Conservation (phyloP, 2,113 vertebrate genomes). For the Chamaea fasciata region DNA sequence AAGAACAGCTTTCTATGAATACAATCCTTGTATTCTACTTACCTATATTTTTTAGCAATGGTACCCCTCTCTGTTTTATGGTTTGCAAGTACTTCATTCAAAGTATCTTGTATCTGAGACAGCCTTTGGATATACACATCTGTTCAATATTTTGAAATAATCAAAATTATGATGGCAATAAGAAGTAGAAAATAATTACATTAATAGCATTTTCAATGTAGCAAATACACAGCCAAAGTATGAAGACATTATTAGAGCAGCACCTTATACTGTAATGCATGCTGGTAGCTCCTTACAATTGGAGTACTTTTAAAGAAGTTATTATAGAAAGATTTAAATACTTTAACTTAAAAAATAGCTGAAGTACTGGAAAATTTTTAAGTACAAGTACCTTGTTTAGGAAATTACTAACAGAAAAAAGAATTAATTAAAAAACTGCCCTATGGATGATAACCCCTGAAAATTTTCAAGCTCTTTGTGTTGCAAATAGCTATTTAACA, state of each 20-base stretch:
- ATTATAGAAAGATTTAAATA: neutral
- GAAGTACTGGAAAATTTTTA: neutral
- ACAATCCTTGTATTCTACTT: neutral
- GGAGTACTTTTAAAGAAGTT: neutral
- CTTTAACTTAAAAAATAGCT: neutral
- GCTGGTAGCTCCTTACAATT: neutral
- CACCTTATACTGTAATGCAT: neutral
- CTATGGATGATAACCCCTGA: neutral
- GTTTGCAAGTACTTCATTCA: constrained; percentile 66
- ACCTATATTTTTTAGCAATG: constrained; percentile 78
- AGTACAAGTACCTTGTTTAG: neutral
- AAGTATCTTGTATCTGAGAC: constrained; percentile 62
- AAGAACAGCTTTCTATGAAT: neutral
- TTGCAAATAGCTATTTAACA: neutral
- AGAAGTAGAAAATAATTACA: neutral
- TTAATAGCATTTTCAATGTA: neutral
- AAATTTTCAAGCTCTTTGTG: neutral
- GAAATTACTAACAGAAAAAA: neutral
- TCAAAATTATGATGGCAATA: neutral
- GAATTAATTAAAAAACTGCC: neutral
- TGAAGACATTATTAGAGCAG: neutral
- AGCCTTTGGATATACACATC: constrained; percentile 38
- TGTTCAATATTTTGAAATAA: constrained; percentile 29
- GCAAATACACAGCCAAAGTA: neutral
- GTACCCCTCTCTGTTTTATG: constrained; percentile 71